A percentile compares a stretch with the other conserved stretches of the same genome.
Evolutionary conservation across 2,888 invertebrate species (phyloP).

Genomic region (Nycteola revayana): DNA sequence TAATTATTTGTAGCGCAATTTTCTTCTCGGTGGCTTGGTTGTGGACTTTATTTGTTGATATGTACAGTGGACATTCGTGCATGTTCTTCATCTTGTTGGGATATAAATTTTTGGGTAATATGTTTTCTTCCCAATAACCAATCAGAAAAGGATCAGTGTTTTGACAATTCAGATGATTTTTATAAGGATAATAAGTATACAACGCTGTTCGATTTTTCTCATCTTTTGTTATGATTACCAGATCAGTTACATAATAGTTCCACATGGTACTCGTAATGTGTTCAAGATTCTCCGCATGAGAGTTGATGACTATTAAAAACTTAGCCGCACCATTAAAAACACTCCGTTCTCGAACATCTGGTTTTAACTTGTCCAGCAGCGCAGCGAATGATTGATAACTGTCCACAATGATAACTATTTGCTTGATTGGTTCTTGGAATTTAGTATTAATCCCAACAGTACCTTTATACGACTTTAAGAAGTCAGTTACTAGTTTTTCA

Average conservation of each 20-base stretch:
- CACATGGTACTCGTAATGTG: conserved; percentile 50
- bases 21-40: conserved; percentile 49
- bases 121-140: conserved; percentile 37
- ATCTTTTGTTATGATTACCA: conserved; percentile 41
- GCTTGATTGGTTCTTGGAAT: conserved; percentile 39
- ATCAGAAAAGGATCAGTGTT: conserved; percentile 48
- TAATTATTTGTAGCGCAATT: conserved; percentile 53
- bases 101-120: conserved; percentile 34
- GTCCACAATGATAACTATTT: conserved; percentile 53
- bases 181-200: conserved; percentile 57
- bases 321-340: conserved; percentile 49
- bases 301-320: conserved; percentile 49
- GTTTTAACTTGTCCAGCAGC: conserved; percentile 44
- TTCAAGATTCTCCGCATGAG: conserved; percentile 41
- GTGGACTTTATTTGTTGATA: conserved; percentile 60
- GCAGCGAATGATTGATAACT: conserved; percentile 49
- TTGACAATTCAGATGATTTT: conserved; percentile 50
- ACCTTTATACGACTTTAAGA: conserved; percentile 49
- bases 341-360: conserved; percentile 54
- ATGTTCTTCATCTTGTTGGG: conserved; percentile 60
- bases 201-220: conserved; percentile 37
- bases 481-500: conserved; percentile 37
- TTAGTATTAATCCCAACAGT: conserved; percentile 49
- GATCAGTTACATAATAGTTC: conserved; percentile 51
- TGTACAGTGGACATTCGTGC: conserved; percentile 58